These are phyloP conservation scores for Seladonia tumulorum DNA, from an alignment of 2,888 invertebrate genomes.

Conservation along the genomic window DNA sequence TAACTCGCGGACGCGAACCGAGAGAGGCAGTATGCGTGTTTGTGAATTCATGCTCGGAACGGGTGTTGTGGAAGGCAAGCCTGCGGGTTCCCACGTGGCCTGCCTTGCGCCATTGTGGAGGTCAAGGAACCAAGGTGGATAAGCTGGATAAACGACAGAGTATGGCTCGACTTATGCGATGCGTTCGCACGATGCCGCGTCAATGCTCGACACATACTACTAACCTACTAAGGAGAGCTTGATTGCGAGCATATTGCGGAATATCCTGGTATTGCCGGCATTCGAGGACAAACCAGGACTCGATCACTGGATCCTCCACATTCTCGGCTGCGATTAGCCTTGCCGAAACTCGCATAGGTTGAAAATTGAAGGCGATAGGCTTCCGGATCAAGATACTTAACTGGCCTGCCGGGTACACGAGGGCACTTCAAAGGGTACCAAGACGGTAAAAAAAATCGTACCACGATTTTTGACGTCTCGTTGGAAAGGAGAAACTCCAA, in stretches of 20 bases:
- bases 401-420: too few species aligned
- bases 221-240: conserved; percentile 1
- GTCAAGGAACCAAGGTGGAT: conserved; percentile 14
- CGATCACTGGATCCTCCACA: background rate
- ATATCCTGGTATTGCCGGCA: background rate
- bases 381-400: too few species aligned
- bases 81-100: conserved; percentile 32
- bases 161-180: background rate
- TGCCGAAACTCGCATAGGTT: too few species aligned
- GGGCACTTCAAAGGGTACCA: too few species aligned
- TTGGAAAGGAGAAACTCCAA: too few species aligned
- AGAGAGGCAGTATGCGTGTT: background rate
- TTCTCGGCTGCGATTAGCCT: background rate
- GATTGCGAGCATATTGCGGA: background rate
- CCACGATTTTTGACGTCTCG: too few species aligned
- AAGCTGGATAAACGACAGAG: conserved; percentile 3
- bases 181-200: conserved; percentile 16
- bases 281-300: background rate
- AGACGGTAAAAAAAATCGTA: too few species aligned
- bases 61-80: background rate
- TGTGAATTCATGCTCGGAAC: background rate
- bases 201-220: conserved; percentile 28
- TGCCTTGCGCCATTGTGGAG: conserved; percentile 5
- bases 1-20: background rate
- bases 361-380: too few species aligned